Base-by-base conservation (phyloP, 1,140 invertebrate species). In the Hermatobates lingyangjiaoensis region DNA sequence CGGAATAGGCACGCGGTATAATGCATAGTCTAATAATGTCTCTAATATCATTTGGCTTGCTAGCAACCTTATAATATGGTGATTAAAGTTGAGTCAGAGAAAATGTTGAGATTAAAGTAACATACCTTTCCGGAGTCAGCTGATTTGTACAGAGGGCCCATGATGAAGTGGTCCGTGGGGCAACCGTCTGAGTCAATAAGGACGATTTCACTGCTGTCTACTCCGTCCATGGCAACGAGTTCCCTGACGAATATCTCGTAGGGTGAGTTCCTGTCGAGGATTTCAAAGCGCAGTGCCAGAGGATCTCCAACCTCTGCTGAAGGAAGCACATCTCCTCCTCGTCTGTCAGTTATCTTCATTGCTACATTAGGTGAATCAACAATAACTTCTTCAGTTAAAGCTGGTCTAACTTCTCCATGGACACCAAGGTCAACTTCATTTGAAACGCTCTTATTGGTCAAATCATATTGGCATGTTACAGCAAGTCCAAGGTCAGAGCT, bases 181-280 rank as follows among this genome's bases (percentile, higher is more conserved):
- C 89, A 93, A 62, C 90, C 89, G 57, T 81, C 73, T n/a, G 83
- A 80, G 62, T 94, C 89, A 60, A 93, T 89, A 2, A 94, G 74
- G 30, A 87, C 78, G 57, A 94, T 93, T 73, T 91, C 87, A 59
- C 82, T 87, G 49, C 83, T 87, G 64, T 90, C 87, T 27, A 87
- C 81, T 26, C 88, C 88, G 64, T 94, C 90, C 83, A 92, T 87
- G 30, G 90, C 90, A 24, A 93, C 86, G 55, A 94, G 69, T 66
- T 93, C 87, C 46, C 89, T 76, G 2, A 94, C 88, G 64, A 94
- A 93, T 56, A 94, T 92, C 67, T 93, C 88, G 69, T 89, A 94
- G 1, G 90, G 90, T 60, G 83, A 88, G 68, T 88, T 83, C 53
- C 77, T 79, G 65, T 93, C 88, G 56, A 89, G 72, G 57, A 94